Evolutionary conservation across 2,113 vertebrate species (phyloP), one percentile per base, ranked within the genome.

Genomic region (Festucalex cinctus): DNA sequence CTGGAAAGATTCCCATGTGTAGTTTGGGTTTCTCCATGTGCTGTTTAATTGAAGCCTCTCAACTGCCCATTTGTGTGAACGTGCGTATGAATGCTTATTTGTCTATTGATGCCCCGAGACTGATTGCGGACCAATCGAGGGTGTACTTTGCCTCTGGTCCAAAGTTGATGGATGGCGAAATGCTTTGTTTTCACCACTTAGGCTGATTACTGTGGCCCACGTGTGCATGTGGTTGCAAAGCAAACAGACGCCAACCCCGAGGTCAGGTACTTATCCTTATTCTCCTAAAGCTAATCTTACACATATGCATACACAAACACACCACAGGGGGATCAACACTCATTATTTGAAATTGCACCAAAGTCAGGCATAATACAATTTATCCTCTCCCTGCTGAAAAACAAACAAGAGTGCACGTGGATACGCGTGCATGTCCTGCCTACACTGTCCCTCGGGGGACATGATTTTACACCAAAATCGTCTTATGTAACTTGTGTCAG

Each of bases 401-500:
- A 69, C 8, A 69, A 28, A 3, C 2, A 3, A 41, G n/a, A 10
- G 19, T 12, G 8, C 19, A n/a, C n/a, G n/a, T n/a, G 8, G 70
- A 68, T 62, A 71, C 60, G 28, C 26, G 22, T 63, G 35, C 36
- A 41, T 36, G 24, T 51, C 56, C 16, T 19, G 24, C 39, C 69
- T 65, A 54, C 28, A n/a, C 51, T 32, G 37, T 56, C 78, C 68
- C 57, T n/a, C 3, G 9, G 19, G 74, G 63, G 67, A 26, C 44
- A 12, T 73, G 35, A 44, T 46, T n/a, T 51, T 51, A 51, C 7
- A 51, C 48, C n/a, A 28, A 77, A 68, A 75, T 59, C 58, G 43
- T 24, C 53, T 88, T 71, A 78, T 9, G 57, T 81, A 81, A 83
- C 77, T 70, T 69, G 61, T 35, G 60, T 72, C 64, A 71, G 37